Percentiles rank a stretch among this genome's conserved stretches.
Evolutionary conservation across 2,888 invertebrate species (phyloP).

Genomic region (Heliconius ethilla): DNA sequence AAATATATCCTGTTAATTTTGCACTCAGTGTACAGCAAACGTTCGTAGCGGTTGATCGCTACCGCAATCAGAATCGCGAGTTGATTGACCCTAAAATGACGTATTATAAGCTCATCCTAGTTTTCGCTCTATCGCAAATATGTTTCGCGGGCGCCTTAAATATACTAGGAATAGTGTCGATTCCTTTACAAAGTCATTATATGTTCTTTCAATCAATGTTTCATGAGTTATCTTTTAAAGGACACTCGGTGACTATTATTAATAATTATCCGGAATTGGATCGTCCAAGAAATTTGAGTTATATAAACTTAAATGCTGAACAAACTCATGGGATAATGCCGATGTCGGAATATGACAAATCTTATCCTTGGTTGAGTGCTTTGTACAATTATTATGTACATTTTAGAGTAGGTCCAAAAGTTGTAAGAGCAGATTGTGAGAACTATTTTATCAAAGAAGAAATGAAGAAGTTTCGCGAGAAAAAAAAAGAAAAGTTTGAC

Average conservation of each 20-base stretch:
- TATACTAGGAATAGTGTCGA: conserved; percentile 78
- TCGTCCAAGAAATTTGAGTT: conserved; percentile 75
- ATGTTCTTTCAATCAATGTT: conserved; percentile 83
- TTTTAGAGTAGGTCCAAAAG: conserved; percentile 45
- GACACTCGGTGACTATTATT: conserved; percentile 84
- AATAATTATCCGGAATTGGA: conserved; percentile 80
- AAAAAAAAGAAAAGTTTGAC: conserved; percentile 61
- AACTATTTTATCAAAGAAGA: conserved; percentile 56
- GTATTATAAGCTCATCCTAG: conserved; percentile 34
- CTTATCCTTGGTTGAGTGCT: conserved; percentile 45
- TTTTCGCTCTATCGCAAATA: conserved; percentile 43
- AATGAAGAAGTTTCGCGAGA: conserved; percentile 53
- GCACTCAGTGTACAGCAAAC: conserved; percentile 35
- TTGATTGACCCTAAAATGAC: conserved; percentile 47
- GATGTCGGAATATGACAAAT: conserved; percentile 51
- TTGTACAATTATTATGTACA: conserved; percentile 52
- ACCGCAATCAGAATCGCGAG: conserved; percentile 33
- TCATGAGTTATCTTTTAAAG: conserved; percentile 79
- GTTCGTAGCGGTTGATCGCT: conserved; percentile 36
- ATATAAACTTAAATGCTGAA: conserved; percentile 71
- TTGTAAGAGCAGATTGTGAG: conserved; percentile 56
- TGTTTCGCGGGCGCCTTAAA: conserved; percentile 68
- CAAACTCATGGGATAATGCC: conserved; percentile 38
- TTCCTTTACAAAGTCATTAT: conserved; percentile 85
- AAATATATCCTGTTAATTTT: conserved; percentile 1